These are phyloP conservation scores for Vultur gryphus DNA, from an alignment of 2,797 vertebrate species.

Conservation along the genomic window DNA sequence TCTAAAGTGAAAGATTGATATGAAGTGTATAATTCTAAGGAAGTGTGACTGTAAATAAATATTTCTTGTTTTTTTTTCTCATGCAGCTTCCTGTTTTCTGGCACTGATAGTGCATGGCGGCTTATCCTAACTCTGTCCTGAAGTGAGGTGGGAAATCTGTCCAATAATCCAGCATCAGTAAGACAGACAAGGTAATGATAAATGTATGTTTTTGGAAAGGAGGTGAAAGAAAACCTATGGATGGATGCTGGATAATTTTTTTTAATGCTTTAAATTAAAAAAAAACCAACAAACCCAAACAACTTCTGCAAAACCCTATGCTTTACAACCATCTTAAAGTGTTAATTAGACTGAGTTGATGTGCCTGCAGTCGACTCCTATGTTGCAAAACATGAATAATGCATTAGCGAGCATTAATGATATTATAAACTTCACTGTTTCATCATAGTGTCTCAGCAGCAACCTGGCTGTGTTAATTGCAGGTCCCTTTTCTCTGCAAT, in stretches of 20 bases:
- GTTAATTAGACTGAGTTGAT: neutral
- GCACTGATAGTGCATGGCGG: conserved; percentile 36
- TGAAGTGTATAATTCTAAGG: neutral
- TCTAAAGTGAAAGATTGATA: neutral
- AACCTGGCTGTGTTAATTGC: neutral
- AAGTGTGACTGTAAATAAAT: neutral
- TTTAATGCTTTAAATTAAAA: neutral
- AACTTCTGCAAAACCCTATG: neutral
- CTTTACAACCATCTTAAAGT: neutral
- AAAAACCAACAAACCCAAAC: neutral
- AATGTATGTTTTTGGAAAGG: neutral
- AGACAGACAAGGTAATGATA: conserved; percentile 10
- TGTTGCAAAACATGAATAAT: neutral
- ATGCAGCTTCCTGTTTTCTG: conserved; percentile 8
- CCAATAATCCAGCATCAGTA: neutral
- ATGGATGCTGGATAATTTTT: neutral
- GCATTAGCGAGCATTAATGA: neutral
- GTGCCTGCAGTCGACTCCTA: neutral
- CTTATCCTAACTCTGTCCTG: neutral
- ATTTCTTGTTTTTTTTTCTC: neutral
- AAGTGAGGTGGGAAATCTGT: conserved; percentile 23
- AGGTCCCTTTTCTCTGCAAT: neutral
- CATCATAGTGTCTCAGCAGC: neutral
- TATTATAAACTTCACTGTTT: neutral
- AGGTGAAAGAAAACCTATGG: neutral